Evolutionary conservation across 2,888 invertebrate species (phyloP).

Genomic region (Scaptomyza reducta): DNA sequence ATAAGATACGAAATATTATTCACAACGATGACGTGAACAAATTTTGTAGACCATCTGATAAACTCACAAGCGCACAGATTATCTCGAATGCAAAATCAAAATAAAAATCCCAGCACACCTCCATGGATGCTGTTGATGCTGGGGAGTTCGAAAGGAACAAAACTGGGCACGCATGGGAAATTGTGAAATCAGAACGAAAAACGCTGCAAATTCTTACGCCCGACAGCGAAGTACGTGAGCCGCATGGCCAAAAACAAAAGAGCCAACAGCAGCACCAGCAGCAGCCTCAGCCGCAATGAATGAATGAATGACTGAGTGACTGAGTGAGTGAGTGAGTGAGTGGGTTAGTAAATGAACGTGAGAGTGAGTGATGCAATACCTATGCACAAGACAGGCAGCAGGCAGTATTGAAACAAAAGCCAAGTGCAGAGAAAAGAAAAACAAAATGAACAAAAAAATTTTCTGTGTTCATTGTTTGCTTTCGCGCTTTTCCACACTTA

Average conservation of each 20-base stretch:
- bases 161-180: conserved; percentile 57
- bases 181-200: conserved; percentile 73
- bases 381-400: conserved; percentile 55
- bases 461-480: conserved; percentile 57
- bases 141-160: conserved; percentile 4
- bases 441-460: conserved; percentile 48
- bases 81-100: conserved; percentile 53
- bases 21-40: conserved; percentile 55
- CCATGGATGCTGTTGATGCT: background rate
- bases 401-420: conserved; percentile 45
- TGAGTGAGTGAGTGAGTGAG: conserved; percentile 31
- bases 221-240: conserved; percentile 66
- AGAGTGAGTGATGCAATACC: conserved; percentile 44
- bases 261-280: conserved; percentile 19
- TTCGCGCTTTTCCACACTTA: conserved; percentile 31
- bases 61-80: conserved; percentile 60
- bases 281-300: conserved; percentile 29
- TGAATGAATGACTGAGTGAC: conserved; percentile 34
- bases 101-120: conserved; percentile 29
- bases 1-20: conserved; percentile 30
- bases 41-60: conserved; percentile 40
- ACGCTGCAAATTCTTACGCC: conserved; percentile 66
- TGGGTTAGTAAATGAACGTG: conserved; percentile 21
- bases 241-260: conserved; percentile 58
- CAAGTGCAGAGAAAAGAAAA: conserved; percentile 36